Evolutionary conservation across 2,113 vertebrate genomes (phyloP).

Genomic region (Paramormyrops kingsleyae): DNA sequence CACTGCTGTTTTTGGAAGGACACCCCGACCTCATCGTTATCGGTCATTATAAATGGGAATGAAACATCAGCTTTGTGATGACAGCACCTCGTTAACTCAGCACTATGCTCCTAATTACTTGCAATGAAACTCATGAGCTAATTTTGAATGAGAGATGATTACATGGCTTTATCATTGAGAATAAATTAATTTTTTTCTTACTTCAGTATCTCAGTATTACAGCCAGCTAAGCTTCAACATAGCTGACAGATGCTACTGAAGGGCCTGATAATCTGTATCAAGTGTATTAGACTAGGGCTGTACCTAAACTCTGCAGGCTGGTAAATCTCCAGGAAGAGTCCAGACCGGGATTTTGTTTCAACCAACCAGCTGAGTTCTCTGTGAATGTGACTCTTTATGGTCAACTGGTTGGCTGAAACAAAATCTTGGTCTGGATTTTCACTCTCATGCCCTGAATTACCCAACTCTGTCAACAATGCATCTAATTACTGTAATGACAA

Average conservation of each 20-base stretch:
- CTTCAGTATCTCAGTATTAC: background rate
- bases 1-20: background rate
- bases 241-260: background rate
- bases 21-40: background rate
- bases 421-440: too few relatives aligned
- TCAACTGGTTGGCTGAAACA: too few relatives aligned
- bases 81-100: background rate
- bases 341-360: too few relatives aligned
- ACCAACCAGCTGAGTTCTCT: too few relatives aligned
- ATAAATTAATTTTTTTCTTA: background rate
- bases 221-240: background rate
- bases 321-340: background rate
- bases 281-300: background rate
- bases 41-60: conserved; percentile 6
- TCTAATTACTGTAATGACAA: background rate
- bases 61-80: background rate
- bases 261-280: background rate
- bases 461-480: background rate
- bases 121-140: background rate
- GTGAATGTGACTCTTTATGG: too few relatives aligned
- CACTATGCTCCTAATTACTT: background rate
- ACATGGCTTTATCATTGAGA: background rate
- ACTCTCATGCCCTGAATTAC: too few relatives aligned
- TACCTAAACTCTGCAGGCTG: background rate
- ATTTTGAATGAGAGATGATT: background rate